Percentiles rank a stretch among this genome's conserved stretches.
phyloP scores from a whole-genome alignment of 2,113 vertebrate species.

The Piaya cayana region DNA sequence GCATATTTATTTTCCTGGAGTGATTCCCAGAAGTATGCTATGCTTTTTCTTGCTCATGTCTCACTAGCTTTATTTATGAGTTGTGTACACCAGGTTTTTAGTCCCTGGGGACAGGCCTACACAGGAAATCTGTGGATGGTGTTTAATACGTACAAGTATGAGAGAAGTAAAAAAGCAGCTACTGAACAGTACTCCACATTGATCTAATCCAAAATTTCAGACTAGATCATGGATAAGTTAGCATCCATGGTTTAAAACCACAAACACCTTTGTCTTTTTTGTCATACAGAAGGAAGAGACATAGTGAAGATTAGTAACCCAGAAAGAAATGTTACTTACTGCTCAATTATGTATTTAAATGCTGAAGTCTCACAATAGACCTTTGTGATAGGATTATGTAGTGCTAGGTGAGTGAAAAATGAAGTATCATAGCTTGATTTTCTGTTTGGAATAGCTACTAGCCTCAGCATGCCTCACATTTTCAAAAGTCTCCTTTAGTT shows the following conservation, averaged over 20 bases:
- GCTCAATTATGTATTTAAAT: not conserved
- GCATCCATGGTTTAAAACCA: not conserved
- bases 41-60: slow-evolving; percentile 48
- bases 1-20: slow-evolving; percentile 68
- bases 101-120: slow-evolving; percentile 4
- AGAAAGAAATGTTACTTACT: not conserved
- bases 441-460: not conserved
- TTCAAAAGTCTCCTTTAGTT: not conserved
- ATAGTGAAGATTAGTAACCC: not conserved
- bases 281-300: not conserved
- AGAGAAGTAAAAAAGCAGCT: not conserved
- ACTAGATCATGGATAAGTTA: not conserved
- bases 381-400: not conserved
- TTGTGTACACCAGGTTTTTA: slow-evolving; percentile 21
- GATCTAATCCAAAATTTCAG: slow-evolving; percentile 3
- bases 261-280: not conserved
- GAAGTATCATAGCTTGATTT: not conserved
- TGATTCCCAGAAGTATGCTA: slow-evolving; percentile 46
- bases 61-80: slow-evolving; percentile 54
- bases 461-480: not conserved
- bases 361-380: not conserved
- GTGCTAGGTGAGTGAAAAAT: not conserved
- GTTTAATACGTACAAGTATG: not conserved
- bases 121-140: not conserved
- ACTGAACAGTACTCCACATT: not conserved